A percentile compares a stretch with the other conserved stretches of the same genome.
These are phyloP conservation scores for Hormiphora californensis DNA, from an alignment of 37 sponge, comb jelly and placozoan species.

Conservation along the genomic window DNA sequence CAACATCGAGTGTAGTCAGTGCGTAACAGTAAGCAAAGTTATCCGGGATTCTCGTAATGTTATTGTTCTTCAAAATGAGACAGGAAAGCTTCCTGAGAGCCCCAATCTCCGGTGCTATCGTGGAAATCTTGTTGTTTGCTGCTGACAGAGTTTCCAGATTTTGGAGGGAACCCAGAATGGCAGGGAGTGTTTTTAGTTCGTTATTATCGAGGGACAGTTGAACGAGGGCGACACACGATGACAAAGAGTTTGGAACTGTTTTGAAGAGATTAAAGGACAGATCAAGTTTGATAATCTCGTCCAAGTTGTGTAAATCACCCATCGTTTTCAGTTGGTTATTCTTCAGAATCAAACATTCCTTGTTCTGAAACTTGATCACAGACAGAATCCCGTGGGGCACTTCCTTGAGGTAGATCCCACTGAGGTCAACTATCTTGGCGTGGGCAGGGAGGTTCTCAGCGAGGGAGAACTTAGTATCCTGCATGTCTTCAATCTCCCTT, in stretches of 20 bases:
- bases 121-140: not conserved
- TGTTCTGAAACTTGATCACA: slow-evolving; percentile 17
- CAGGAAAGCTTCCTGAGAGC: slow-evolving; percentile 9
- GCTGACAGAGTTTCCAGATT: slow-evolving; percentile 13
- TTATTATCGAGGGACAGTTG: slow-evolving; percentile 12
- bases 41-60: slow-evolving; percentile 22
- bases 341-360: slow-evolving; percentile 46
- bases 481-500: slow-evolving; percentile 5
- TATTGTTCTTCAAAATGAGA: slow-evolving; percentile 11
- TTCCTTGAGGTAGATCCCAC: slow-evolving; percentile 20
- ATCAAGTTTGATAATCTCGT: slow-evolving; percentile 18
- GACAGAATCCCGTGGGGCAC: not conserved
- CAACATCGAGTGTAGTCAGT: not conserved
- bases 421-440: slow-evolving; percentile 6
- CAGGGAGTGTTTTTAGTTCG: not conserved
- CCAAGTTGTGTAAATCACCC: not conserved
- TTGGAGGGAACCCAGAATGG: slow-evolving; percentile 12
- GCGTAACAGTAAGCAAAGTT: slow-evolving; percentile 37
- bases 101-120: slow-evolving; percentile 18
- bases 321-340: slow-evolving; percentile 16
- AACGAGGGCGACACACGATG: not conserved
- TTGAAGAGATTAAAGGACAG: slow-evolving; percentile 1
- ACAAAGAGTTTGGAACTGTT: not conserved
- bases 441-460: slow-evolving; percentile 51
- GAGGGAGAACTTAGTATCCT: slow-evolving; percentile 35